A percentile compares a stretch with the other conserved stretches of the same genome.
These are phyloP conservation scores for Eutrigla gurnardus DNA, from an alignment of 2,797 vertebrate species.

Conservation along the genomic window DNA sequence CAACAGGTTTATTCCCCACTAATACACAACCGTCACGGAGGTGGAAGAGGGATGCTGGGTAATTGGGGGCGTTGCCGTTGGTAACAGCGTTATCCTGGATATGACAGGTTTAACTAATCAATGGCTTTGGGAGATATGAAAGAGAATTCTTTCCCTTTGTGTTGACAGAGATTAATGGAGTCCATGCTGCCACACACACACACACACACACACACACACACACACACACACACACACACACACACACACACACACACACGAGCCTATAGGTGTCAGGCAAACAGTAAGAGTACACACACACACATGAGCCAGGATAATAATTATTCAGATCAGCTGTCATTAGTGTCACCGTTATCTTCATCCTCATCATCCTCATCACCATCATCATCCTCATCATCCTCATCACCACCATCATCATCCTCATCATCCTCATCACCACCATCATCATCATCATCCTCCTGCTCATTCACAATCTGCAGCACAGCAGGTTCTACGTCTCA, in stretches of 20 bases:
- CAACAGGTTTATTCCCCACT: not conserved
- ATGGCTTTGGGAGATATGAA: slow-evolving; percentile 24
- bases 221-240: not conserved
- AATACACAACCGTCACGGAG: not conserved
- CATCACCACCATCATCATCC: slow-evolving; percentile 38
- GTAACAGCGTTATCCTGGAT: slow-evolving; percentile 12
- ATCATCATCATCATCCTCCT: too few species aligned
- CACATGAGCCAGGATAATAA: not conserved
- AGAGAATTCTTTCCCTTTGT: slow-evolving; percentile 21
- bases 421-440: slow-evolving; percentile 20
- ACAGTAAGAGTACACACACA: not conserved
- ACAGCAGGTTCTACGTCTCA: slow-evolving; percentile 67
- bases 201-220: slow-evolving; percentile 9
- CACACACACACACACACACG: not conserved
- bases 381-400: not conserved
- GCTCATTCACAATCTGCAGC: slow-evolving; percentile 41
- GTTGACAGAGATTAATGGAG: slow-evolving; percentile 17
- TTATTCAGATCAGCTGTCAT: slow-evolving; percentile 45
- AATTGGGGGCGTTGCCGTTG: slow-evolving; percentile 1
- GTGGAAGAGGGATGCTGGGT: not conserved
- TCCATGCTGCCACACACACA: slow-evolving; percentile 8
- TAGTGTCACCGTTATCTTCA: slow-evolving; percentile 20
- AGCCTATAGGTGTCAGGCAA: slow-evolving; percentile 12
- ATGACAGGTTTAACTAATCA: slow-evolving; percentile 29
- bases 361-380: slow-evolving; percentile 25